Base-by-base conservation (phyloP, 2,113 vertebrate species). In the Mohoua ochrocephala region DNA sequence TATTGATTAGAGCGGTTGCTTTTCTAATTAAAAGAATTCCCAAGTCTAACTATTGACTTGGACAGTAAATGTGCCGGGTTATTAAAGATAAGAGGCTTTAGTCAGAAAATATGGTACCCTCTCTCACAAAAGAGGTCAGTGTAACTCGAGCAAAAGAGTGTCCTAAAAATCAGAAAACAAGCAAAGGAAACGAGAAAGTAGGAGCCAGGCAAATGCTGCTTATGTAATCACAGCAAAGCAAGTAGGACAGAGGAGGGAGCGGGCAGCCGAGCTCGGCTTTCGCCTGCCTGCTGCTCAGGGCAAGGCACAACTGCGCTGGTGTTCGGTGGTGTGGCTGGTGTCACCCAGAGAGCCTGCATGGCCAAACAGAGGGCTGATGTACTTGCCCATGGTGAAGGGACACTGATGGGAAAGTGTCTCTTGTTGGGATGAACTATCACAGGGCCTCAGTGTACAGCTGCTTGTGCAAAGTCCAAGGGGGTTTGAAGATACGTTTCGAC, bases 141-240 rank as follows among this genome's bases (percentile, higher is more conserved):
- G 92, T 97, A 96, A 94, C 92, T 96, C 3, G 37, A 96, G 83
- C 77, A 89, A 85, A 95, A 93, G 54, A 8, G 59, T 60, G 93
- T 71, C 91, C 95, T 95, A 93, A 95, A 97, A 97, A 97, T 95
- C 42, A 60, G 86, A 91, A 91, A 94, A 54, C 77, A 76, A 85
- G 84, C 4, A 1, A 80, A 87, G 74, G 80, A 95, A 91, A 86
- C 0, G 6, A 41, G 57, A 70, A 94, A 91, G 80, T 27, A 88
- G 86, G 75, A 95, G 82, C 60, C 37, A 59, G 64, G 91, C 61
- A 89, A 97, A 89, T 52, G 78, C 57, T 88, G 67, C 84, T 96
- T 96, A 92, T 83, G 87, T 94, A 97, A 96, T 94, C 49, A 13
- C 1, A 4, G 78, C 75, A 80, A 39, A 95, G 60, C 93, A 96